Percentiles rank a stretch among this genome's conserved stretches.
phyloP scores from a whole-genome alignment of 2,113 vertebrate genomes.

The Ceyx melanurus region DNA sequence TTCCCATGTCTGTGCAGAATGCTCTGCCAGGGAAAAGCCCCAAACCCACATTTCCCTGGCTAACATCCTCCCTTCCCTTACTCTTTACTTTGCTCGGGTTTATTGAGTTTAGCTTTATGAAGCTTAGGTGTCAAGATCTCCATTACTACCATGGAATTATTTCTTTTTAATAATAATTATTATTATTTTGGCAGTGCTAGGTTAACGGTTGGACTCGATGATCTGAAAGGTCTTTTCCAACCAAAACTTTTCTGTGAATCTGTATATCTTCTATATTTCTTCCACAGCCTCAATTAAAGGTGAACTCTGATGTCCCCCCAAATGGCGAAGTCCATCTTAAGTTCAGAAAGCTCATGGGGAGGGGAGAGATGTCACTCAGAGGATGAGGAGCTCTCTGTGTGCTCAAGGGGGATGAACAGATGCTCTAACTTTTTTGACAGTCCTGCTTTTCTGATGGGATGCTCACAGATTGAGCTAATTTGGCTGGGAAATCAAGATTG shows the following conservation, averaged over 20 bases:
- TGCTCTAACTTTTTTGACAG: neutral
- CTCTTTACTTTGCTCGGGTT: neutral
- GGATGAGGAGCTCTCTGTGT: neutral
- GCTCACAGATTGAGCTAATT: neutral
- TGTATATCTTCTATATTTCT: neutral
- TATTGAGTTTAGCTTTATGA: neutral
- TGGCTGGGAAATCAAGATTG: neutral
- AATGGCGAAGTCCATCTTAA: neutral
- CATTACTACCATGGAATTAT: rapidly evolving
- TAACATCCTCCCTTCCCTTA: neutral
- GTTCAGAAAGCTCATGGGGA: neutral
- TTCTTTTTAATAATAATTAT: neutral
- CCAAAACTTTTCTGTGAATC: neutral
- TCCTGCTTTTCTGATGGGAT: neutral
- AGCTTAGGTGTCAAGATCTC: neutral
- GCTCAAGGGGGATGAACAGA: neutral
- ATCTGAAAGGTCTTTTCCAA: neutral
- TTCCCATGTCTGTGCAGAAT: neutral
- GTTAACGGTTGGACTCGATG: neutral
- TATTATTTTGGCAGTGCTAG: neutral
- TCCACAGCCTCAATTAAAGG: neutral
- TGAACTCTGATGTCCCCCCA: neutral
- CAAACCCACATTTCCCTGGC: neutral
- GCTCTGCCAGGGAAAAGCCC: neutral
- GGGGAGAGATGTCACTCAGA: rapidly evolving